phyloP scores from a whole-genome alignment of 2,888 invertebrate genomes.

The Marasmarcha lunaedactyla region DNA sequence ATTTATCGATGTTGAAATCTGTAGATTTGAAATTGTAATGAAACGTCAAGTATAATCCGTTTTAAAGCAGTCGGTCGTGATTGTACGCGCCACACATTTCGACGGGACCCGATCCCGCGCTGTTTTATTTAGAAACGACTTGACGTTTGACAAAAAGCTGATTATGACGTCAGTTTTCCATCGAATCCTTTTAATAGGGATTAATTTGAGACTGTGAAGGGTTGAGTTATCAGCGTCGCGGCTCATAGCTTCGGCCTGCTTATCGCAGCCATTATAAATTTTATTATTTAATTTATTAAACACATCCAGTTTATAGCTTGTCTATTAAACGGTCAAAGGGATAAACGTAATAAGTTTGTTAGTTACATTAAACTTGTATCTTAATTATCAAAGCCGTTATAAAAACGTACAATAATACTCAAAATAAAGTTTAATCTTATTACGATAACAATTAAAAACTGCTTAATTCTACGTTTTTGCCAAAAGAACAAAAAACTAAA shows the following conservation, averaged over 20 bases:
- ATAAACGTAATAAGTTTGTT: too few relatives aligned
- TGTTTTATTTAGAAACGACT: conserved; percentile 35
- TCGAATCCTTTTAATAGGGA: conserved; percentile 54
- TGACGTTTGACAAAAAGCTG: conserved; percentile 68
- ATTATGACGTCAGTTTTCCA: conserved; percentile 67
- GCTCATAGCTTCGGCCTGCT: conserved; percentile 56
- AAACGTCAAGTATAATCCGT: neutral
- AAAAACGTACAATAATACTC: too few relatives aligned
- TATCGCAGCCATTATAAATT: conserved; percentile 65
- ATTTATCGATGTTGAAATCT: too few relatives aligned
- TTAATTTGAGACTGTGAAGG: conserved; percentile 19
- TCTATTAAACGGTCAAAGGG: conserved; percentile 62
- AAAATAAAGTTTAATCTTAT: too few relatives aligned
- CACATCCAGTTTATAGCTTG: conserved; percentile 33
- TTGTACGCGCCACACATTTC: conserved; percentile 13
- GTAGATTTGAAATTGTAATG: too few relatives aligned
- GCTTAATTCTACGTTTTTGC: too few relatives aligned
- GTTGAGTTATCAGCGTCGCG: conserved; percentile 63
- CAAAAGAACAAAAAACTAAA: neutral
- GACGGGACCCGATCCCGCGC: neutral
- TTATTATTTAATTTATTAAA: conserved; percentile 71
- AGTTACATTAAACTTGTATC: too few relatives aligned
- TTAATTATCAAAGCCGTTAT: too few relatives aligned
- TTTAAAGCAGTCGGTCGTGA: conserved; percentile 4
- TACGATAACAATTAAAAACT: too few relatives aligned